Evolutionary conservation across 2,888 invertebrate species (phyloP).

Genomic region (Drosophila formosana): DNA sequence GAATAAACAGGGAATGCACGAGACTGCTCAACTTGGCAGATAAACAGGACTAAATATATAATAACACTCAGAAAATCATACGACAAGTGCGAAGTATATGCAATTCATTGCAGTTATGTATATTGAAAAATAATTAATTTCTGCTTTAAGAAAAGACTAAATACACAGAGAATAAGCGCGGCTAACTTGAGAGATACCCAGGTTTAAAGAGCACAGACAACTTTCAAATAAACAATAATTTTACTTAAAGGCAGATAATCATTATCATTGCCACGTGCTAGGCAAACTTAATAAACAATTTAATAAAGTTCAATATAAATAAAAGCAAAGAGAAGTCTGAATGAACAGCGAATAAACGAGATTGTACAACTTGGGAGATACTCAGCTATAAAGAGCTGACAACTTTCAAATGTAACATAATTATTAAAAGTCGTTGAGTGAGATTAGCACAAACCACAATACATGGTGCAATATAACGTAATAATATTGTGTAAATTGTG

Average conservation of each 20-base stretch:
- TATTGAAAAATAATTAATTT: too few species aligned
- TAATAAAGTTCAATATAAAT: not conserved
- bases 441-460: not conserved
- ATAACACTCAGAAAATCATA: not conserved
- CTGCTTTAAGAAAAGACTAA: not conserved
- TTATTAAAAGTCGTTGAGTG: not conserved
- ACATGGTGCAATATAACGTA: constrained; percentile 2
- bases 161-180: not conserved
- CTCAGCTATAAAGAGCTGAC: not conserved
- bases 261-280: not conserved
- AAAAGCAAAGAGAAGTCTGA: not conserved
- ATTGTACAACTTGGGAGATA: not conserved
- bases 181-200: not conserved
- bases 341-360: not conserved
- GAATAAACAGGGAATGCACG: not conserved
- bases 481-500: constrained; percentile 18
- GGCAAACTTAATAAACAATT: not conserved
- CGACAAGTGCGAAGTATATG: not conserved
- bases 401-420: not conserved
- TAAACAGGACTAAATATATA: not conserved
- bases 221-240: not conserved
- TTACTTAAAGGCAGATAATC: not conserved
- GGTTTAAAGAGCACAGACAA: not conserved
- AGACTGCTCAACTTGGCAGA: not conserved
- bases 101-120: too few species aligned